Evolutionary conservation across 2,113 vertebrate genomes (phyloP).

Genomic region (Nesogale talazaci): DNA sequence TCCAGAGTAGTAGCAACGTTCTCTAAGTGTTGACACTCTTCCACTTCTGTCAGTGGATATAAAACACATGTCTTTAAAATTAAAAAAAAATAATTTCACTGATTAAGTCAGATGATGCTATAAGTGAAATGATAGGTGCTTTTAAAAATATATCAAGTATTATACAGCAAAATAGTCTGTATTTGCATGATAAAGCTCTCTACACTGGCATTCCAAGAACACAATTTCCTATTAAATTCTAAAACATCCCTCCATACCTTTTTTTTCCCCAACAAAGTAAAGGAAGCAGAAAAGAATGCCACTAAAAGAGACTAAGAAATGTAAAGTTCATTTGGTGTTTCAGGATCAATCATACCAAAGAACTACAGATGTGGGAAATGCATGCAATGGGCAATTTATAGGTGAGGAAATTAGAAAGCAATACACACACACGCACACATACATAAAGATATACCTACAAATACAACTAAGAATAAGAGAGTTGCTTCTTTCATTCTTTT

Average conservation of each 20-base stretch:
- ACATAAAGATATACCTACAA: background rate
- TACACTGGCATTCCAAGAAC: background rate
- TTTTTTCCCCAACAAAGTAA: conserved; percentile 26
- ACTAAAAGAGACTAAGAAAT: background rate
- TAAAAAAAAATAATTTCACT: background rate
- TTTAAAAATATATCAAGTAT: background rate
- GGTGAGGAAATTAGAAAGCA: background rate
- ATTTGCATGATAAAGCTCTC: background rate
- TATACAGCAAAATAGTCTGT: background rate
- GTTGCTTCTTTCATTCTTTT: conserved; percentile 8
- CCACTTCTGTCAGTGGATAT: conserved; percentile 89
- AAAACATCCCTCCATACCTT: background rate
- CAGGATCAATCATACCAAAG: background rate
- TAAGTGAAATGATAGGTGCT: background rate
- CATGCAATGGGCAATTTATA: background rate
- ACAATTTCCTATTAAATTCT: conserved; percentile 33
- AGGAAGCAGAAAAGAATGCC: background rate
- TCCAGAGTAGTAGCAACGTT: conserved; percentile 85
- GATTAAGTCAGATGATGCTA: conserved; percentile 28
- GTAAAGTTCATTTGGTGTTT: conserved; percentile 39
- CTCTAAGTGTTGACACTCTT: conserved; percentile 92
- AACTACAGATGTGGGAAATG: background rate
- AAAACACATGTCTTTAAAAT: conserved; percentile 30
- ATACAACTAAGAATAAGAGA: conserved; percentile 35
- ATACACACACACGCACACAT: background rate